Evolutionary conservation across 53 echinoderm and acorn worm genomes (phyloP).

Genomic region (Hippasteria phrygiana): DNA sequence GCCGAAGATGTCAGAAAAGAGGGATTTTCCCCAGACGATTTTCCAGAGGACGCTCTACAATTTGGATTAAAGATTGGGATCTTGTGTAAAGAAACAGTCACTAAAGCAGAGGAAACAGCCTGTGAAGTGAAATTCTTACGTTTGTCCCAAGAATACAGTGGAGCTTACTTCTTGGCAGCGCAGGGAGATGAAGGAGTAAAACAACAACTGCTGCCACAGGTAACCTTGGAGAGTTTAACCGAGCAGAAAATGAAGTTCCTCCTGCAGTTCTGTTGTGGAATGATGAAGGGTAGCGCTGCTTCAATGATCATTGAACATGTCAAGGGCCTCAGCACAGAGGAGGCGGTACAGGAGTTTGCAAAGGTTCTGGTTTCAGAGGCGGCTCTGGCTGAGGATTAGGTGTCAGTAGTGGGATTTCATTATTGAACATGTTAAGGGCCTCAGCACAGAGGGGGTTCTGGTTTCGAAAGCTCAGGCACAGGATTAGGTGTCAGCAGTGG

Average conservation of each 20-base stretch:
- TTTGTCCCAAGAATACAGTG: neutral
- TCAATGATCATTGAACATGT: neutral
- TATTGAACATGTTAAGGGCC: neutral
- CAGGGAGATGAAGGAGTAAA: neutral
- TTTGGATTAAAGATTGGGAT: neutral
- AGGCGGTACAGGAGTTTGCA: too few species aligned
- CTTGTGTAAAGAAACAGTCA: neutral
- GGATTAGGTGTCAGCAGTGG: too few species aligned
- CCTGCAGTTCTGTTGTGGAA: neutral
- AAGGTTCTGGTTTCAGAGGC: too few species aligned
- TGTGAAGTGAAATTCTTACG: neutral
- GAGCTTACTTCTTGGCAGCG: neutral
- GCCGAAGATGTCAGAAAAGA: neutral
- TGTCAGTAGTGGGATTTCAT: too few species aligned
- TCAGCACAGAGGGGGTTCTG: too few species aligned
- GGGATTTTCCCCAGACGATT: neutral
- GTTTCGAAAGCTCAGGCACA: too few species aligned
- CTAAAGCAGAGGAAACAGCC: neutral
- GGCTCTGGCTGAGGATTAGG: too few species aligned
- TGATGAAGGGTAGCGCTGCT: neutral
- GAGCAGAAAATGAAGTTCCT: neutral
- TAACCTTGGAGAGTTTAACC: neutral
- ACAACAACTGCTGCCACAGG: neutral
- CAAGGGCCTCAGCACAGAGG: neutral
- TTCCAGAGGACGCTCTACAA: neutral